Evolutionary conservation across 1,140 invertebrate genomes (phyloP), one percentile per base, ranked within the genome.

Genomic region (Zaprionus vittiger): DNA sequence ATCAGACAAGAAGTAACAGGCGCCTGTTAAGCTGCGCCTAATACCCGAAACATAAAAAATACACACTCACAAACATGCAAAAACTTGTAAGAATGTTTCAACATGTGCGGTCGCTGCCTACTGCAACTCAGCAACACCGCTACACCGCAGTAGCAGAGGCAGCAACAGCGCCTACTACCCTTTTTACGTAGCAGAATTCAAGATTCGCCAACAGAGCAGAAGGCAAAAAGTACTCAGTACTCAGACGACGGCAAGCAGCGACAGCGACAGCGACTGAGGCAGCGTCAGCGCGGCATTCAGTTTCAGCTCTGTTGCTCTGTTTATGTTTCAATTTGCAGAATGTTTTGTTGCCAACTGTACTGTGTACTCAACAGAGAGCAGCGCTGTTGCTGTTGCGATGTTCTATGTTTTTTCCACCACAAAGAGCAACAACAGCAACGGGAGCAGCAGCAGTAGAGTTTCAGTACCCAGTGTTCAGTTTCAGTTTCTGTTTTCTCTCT

Each of bases 321-420:
- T 83, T 66, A 63, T 64, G 74, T 70, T 83, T 87, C 68, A 66
- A 79, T 77, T 87, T 73, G 82, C 82, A 72, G 66, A 73, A 82
- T 91, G 90, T 91, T 91, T 91, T 91, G 90, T 91, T 79, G 80
- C 80, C 90, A 81, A 91, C 90, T 91, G 90, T 91, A 91, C 90
- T 77, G 79, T 47, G 60, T 73, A 59, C 56, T 62, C 70, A 78
- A 66, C 72, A 79, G 76, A 67, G 38, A 61, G 65, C 83, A 79
- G 78, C 89, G 78, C 75, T 84, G 77, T 62, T 56, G 61, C 38
- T 61, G 41, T 41, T 60, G 67, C 65, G 66, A 69, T 69, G 79
- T 85, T 85, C 82, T 86, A 85, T 81, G 79, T 81, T 86, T 81
- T 81, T 86, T 81, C 59, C 68, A 72, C 28, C 55, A 62, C 56